Conservation (phyloP, 1,140 invertebrate species). For the Nephotettix cincticeps region DNA sequence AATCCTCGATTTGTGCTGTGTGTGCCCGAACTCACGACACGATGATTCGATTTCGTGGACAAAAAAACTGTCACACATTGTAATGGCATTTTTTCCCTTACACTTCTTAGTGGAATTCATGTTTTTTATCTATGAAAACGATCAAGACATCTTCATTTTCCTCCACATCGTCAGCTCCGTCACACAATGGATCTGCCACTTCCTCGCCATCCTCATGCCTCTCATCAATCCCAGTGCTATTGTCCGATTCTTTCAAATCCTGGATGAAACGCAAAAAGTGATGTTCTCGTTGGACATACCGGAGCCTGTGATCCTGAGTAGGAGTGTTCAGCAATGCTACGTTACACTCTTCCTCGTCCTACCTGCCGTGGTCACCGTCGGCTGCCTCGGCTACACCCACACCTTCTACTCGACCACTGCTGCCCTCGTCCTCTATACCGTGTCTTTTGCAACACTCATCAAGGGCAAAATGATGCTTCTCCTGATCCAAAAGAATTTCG, state of each 20-base stretch:
- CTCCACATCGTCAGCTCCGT: not conserved
- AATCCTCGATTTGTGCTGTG: not conserved
- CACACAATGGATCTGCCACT: not conserved
- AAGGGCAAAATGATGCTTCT: slow-evolving; percentile 7
- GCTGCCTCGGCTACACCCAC: not conserved
- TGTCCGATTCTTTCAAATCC: slow-evolving; percentile 4
- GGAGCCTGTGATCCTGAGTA: not conserved
- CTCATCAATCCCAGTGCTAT: not conserved
- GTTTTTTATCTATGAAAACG: not conserved
- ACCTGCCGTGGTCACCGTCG: not conserved
- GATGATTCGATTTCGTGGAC: not conserved
- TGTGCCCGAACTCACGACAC: not conserved
- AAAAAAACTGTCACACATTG: not conserved
- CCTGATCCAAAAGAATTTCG: not conserved
- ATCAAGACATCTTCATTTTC: not conserved
- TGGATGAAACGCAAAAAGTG: not conserved
- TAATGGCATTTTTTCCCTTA: not conserved
- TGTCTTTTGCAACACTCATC: not conserved
- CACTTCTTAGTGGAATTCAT: not conserved
- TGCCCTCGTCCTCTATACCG: not conserved
- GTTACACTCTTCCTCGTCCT: not conserved
- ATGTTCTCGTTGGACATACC: not conserved
- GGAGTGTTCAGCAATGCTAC: not conserved
- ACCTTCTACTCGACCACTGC: not conserved
- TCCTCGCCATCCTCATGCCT: not conserved